Conservation (phyloP, 2,888 invertebrate species). For the Torymus tubicola region DNA sequence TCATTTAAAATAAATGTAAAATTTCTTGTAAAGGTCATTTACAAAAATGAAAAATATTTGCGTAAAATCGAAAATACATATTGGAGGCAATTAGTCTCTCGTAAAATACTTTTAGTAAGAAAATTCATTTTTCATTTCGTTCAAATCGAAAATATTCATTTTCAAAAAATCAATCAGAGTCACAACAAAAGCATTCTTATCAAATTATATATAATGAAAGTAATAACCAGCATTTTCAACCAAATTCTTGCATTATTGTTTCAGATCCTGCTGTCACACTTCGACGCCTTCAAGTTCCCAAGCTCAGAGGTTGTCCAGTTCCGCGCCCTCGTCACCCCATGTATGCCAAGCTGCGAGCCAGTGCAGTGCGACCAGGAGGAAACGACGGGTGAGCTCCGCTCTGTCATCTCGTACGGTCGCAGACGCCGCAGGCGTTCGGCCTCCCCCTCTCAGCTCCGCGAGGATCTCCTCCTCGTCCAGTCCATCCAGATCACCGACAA, state of each 20-base stretch:
- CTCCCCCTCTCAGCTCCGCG: constrained; percentile 81
- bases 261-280: constrained; percentile 91
- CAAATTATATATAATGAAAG: no score
- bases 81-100: no score
- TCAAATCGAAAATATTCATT: no score
- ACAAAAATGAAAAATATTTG: no score
- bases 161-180: no score
- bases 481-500: constrained; percentile 95
- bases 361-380: constrained; percentile 92
- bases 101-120: no score
- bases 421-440: constrained; percentile 82
- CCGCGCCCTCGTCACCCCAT: constrained; percentile 95
- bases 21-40: no score
- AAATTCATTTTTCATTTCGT: no score
- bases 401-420: constrained; percentile 89
- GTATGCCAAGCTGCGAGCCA: constrained; percentile 95
- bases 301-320: constrained; percentile 96
- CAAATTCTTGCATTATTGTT: constrained; percentile 58
- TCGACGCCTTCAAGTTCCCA: constrained; percentile 97
- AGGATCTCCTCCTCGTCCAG: constrained; percentile 92
- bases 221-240: no score
- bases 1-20: no score
- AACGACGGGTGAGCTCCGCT: constrained; percentile 88
- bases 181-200: no score
- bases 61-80: no score